Evolutionary conservation across 1,140 invertebrate genomes (phyloP).

Genomic region (Drosophila novamexicana): DNA sequence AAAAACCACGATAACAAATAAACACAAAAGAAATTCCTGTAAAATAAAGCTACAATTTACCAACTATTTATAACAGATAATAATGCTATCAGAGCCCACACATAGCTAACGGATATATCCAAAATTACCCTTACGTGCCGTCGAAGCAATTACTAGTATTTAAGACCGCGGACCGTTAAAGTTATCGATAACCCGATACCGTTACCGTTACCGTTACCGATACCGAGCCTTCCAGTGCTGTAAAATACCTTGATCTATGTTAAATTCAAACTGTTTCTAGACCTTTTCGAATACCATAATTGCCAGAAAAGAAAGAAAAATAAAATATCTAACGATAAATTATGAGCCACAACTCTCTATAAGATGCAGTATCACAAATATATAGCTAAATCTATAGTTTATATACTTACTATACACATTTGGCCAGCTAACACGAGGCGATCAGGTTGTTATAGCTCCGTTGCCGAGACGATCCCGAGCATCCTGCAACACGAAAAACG

Average conservation of each 20-base stretch:
- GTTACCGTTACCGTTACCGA: conserved; percentile 43
- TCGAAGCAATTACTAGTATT: conserved; percentile 76
- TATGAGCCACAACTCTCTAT: conserved; percentile 16
- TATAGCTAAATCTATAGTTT: conserved; percentile 52
- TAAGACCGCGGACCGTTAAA: conserved; percentile 57
- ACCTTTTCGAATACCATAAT: conserved; percentile 61
- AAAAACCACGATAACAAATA: conserved; percentile 10
- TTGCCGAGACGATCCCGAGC: neutral
- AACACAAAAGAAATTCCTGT: conserved; percentile 48
- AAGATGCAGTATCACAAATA: conserved; percentile 74
- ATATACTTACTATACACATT: conserved; percentile 36
- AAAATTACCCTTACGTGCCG: conserved; percentile 63
- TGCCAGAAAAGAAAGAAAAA: conserved; percentile 18
- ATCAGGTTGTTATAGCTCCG: conserved; percentile 11
- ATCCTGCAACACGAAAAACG: no score
- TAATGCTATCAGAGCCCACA: conserved; percentile 19
- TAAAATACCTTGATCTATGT: conserved; percentile 27
- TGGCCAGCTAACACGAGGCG: conserved; percentile 13
- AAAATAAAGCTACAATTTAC: conserved; percentile 52
- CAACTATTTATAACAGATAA: conserved; percentile 50
- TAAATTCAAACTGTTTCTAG: conserved; percentile 37
- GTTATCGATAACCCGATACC: conserved; percentile 37
- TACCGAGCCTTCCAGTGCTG: conserved; percentile 42
- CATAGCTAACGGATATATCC: conserved; percentile 36
- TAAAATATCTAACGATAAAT: conserved; percentile 10